phyloP scores from a whole-genome alignment of 2,113 vertebrate species.

The Emydocephalus ijimae region DNA sequence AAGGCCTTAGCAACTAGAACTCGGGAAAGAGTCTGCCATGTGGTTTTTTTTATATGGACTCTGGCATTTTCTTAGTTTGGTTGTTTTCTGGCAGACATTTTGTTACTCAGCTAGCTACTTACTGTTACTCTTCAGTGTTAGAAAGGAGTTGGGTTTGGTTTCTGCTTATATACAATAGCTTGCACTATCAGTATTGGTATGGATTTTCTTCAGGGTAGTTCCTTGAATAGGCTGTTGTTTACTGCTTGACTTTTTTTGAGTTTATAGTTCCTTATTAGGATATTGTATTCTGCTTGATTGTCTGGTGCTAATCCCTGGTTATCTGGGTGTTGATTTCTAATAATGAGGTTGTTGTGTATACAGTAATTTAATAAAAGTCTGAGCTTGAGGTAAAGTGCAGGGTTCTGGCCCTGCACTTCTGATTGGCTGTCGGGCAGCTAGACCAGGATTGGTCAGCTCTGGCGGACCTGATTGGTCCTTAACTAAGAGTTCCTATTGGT shows the following conservation, averaged over 20 bases:
- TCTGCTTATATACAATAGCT: background rate
- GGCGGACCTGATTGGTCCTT: too few species aligned
- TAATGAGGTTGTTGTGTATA: too few species aligned
- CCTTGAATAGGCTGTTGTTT: background rate
- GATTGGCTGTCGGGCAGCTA: too few species aligned
- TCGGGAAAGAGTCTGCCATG: background rate
- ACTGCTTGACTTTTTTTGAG: background rate
- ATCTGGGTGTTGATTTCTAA: background rate
- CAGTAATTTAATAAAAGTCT: too few species aligned
- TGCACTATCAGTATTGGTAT: background rate
- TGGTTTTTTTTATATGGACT: background rate
- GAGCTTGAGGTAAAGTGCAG: too few species aligned
- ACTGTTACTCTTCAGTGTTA: background rate
- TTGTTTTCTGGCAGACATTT: background rate
- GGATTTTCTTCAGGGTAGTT: background rate
- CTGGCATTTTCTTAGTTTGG: background rate
- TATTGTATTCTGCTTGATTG: background rate
- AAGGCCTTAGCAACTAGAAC: background rate
- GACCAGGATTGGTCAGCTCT: too few species aligned
- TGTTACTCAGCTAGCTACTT: background rate
- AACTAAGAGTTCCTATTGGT: too few species aligned
- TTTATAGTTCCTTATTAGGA: background rate
- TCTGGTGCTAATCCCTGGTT: background rate
- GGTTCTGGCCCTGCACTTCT: too few species aligned
- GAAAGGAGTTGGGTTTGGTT: background rate